These are phyloP conservation scores for Andricus curvator DNA, from an alignment of 2,888 invertebrate genomes.

Conservation along the genomic window DNA sequence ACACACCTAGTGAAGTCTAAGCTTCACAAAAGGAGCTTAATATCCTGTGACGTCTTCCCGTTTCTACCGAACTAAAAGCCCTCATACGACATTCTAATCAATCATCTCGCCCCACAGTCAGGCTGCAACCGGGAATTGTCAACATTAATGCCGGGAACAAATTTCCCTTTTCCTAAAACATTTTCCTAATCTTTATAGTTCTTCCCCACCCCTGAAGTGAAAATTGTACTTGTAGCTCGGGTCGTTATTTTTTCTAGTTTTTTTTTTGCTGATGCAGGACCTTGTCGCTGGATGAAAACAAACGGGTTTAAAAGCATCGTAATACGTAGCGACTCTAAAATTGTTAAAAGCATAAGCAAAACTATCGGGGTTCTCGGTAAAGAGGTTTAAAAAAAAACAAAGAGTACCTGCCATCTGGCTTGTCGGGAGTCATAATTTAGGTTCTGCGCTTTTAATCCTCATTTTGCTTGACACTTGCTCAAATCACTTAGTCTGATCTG, in stretches of 20 bases:
- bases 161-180: neutral
- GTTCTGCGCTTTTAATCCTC: slow-evolving; percentile 9
- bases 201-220: neutral
- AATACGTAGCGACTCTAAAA: neutral
- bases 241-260: neutral
- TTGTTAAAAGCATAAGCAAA: neutral
- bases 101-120: slow-evolving; percentile 25
- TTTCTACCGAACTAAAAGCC: slow-evolving; percentile 2
- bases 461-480: slow-evolving; percentile 30
- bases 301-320: slow-evolving; percentile 3
- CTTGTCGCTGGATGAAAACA: neutral
- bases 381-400: neutral
- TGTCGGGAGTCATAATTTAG: slow-evolving; percentile 7
- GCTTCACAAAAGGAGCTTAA: slow-evolving; percentile 17
- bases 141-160: neutral
- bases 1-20: neutral
- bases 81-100: slow-evolving; percentile 15
- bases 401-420: neutral
- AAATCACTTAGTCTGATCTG: slow-evolving; percentile 24
- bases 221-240: neutral
- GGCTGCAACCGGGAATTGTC: neutral
- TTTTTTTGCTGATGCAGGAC: neutral
- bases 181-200: neutral
- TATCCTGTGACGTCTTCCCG: slow-evolving; percentile 28
- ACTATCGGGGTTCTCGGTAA: neutral